phyloP scores from a whole-genome alignment of 2,113 vertebrate genomes.

The Cacatua alba region DNA sequence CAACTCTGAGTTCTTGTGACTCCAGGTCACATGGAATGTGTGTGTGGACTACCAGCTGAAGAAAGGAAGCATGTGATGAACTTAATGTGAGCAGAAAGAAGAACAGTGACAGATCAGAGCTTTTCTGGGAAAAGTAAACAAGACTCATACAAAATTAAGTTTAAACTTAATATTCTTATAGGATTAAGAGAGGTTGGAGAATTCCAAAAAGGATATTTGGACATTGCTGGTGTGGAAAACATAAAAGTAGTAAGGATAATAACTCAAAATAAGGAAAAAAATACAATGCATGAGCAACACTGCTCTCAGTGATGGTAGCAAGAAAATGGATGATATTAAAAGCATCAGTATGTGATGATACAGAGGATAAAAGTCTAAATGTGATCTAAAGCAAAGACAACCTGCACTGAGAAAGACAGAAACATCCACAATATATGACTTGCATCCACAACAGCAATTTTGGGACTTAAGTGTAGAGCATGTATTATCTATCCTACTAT shows the following conservation, averaged over 20 bases:
- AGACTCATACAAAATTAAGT: neutral
- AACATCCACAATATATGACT: neutral
- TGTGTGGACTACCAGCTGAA: neutral
- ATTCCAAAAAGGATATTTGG: neutral
- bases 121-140: neutral
- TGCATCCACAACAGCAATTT: neutral
- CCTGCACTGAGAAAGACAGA: neutral
- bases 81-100: neutral
- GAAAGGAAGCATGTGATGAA: neutral
- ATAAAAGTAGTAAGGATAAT: neutral
- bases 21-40: neutral
- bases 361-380: neutral
- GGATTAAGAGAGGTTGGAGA: neutral
- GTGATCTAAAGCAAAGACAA: neutral
- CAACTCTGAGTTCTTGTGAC: neutral
- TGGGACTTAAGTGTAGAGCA: neutral
- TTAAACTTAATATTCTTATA: neutral
- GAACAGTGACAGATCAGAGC: neutral
- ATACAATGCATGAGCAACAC: neutral
- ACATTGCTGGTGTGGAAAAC: neutral
- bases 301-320: neutral
- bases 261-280: neutral
- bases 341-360: neutral
- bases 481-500: neutral
- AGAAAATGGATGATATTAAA: neutral